Conservation (phyloP, 1,140 invertebrate species). For the Trachymyrmex cornetzi region DNA sequence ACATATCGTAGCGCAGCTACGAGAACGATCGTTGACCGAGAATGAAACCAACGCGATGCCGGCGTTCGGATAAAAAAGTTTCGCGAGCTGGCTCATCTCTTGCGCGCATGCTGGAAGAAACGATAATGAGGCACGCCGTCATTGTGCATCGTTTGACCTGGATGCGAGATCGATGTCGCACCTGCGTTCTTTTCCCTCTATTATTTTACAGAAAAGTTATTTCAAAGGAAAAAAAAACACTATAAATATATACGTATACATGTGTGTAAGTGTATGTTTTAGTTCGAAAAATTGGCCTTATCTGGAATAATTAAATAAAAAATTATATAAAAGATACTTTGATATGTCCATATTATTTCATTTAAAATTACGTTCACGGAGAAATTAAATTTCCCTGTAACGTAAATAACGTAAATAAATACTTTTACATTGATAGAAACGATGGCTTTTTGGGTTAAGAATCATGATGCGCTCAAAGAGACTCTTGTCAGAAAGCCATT, state of each 20-base stretch:
- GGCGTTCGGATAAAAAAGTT: slow-evolving; percentile 44
- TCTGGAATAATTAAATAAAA: background rate
- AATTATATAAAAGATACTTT: background rate
- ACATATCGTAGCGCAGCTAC: slow-evolving; percentile 64
- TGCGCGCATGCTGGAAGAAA: slow-evolving; percentile 30
- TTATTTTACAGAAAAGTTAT: background rate
- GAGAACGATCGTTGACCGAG: slow-evolving; percentile 72
- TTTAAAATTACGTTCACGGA: background rate
- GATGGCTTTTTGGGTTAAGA: slow-evolving; percentile 26
- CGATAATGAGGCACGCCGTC: slow-evolving; percentile 33
- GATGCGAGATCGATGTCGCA: slow-evolving; percentile 22
- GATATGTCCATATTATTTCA: too few relatives aligned
- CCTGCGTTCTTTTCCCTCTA: background rate
- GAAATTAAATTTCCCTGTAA: background rate
- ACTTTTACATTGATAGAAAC: background rate
- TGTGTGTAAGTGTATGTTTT: too few relatives aligned
- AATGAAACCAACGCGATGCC: slow-evolving; percentile 73
- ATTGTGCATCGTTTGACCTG: slow-evolving; percentile 27
- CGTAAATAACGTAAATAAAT: background rate
- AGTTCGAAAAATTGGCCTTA: background rate
- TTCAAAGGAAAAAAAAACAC: background rate
- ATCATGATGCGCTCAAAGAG: slow-evolving; percentile 7
- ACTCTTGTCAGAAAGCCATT: slow-evolving; percentile 59
- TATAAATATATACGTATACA: background rate
- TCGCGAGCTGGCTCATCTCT: slow-evolving; percentile 20